These are phyloP conservation scores for Tiliacea aurago DNA, from an alignment of 2,888 invertebrate species.

Conservation along the genomic window DNA sequence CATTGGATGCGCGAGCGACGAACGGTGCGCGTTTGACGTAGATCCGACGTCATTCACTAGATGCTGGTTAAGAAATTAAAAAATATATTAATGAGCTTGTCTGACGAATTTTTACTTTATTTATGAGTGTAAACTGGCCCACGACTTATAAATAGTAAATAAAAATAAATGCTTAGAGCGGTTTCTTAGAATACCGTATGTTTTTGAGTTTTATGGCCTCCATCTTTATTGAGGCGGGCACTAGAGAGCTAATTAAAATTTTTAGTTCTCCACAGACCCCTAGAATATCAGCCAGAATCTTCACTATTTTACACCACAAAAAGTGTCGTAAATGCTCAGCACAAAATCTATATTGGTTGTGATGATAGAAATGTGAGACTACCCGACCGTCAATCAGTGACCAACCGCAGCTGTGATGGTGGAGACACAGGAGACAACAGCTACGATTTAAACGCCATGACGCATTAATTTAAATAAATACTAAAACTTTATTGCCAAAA, in stretches of 20 bases:
- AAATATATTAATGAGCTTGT: conserved; percentile 37
- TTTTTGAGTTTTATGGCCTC: neutral
- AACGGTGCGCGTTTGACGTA: conserved; percentile 45
- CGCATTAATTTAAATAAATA: neutral
- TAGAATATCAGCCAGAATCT: neutral
- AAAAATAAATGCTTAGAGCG: conserved; percentile 5
- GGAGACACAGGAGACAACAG: too few species aligned
- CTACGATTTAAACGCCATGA: neutral
- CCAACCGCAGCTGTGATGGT: neutral
- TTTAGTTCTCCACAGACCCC: neutral
- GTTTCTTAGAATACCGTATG: neutral
- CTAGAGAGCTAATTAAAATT: neutral
- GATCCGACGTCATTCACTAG: conserved; percentile 45
- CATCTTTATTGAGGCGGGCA: neutral
- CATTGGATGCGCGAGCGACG: conserved; percentile 46
- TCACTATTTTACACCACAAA: neutral
- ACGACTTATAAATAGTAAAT: conserved; percentile 7
- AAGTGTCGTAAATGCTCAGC: neutral
- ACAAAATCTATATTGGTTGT: neutral
- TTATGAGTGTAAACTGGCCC: conserved; percentile 31
- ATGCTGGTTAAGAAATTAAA: conserved; percentile 28
- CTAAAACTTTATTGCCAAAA: too few species aligned
- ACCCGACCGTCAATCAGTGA: neutral
- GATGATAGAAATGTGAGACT: neutral
- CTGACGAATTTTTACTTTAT: conserved; percentile 27